Evolutionary conservation across 1,140 invertebrate genomes (phyloP).

Genomic region (Lasioglossum albipes): DNA sequence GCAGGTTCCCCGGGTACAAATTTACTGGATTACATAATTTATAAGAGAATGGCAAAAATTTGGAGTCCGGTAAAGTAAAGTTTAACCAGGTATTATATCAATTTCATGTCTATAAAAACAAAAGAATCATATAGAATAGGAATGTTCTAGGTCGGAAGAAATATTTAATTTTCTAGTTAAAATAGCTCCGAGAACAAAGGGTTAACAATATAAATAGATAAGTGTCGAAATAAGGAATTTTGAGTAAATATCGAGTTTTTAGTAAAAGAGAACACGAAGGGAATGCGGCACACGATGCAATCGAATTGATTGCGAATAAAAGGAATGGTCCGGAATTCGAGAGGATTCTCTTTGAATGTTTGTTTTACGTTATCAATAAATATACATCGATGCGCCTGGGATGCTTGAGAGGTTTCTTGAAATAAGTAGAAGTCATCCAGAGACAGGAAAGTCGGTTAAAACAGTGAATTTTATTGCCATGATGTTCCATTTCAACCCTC

Average conservation of each 20-base stretch:
- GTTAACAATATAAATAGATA: too few species aligned
- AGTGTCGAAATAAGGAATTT: too few species aligned
- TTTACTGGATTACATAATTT: too few species aligned
- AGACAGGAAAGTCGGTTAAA: background rate
- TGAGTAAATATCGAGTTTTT: background rate
- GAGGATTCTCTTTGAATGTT: slow-evolving; percentile 28
- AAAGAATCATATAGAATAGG: too few species aligned
- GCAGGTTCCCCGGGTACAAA: too few species aligned
- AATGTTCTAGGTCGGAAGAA: too few species aligned
- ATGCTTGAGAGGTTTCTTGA: background rate
- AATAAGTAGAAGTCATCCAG: slow-evolving; percentile 10
- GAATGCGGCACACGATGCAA: background rate
- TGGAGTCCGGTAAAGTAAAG: too few species aligned
- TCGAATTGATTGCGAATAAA: slow-evolving; percentile 29
- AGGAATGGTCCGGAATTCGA: slow-evolving; percentile 22
- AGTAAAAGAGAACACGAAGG: background rate
- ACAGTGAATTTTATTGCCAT: slow-evolving; percentile 10
- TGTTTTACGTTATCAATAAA: slow-evolving; percentile 43
- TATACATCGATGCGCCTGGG: slow-evolving; percentile 35
- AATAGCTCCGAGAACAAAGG: too few species aligned
- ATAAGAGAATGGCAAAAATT: too few species aligned
- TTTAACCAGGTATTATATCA: too few species aligned
- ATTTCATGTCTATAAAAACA: too few species aligned
- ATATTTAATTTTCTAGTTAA: too few species aligned
- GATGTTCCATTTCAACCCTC: background rate